Conservation (phyloP, 2,888 invertebrate species). For the Dryobota labecula region DNA sequence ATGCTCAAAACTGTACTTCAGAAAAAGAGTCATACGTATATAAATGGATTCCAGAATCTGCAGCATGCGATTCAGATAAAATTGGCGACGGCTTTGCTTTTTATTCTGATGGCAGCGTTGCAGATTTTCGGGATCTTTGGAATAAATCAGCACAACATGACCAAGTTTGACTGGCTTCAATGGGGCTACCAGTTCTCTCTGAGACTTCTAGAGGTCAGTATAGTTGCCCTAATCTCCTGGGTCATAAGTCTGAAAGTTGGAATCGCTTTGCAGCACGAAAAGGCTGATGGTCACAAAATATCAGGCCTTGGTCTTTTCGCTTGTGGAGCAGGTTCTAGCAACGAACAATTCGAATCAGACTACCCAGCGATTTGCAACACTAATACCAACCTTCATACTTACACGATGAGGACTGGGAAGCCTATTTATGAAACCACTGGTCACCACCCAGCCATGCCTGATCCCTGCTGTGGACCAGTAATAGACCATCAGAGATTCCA, state of each 20-base stretch:
- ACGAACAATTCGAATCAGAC: conserved; percentile 95
- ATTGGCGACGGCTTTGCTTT: conserved; percentile 95
- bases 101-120: conserved; percentile 95
- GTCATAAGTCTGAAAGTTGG: conserved; percentile 94
- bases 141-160: conserved; percentile 89
- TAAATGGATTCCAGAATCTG: conserved; percentile 94
- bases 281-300: conserved; percentile 91
- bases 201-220: conserved; percentile 96
- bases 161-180: conserved; percentile 96
- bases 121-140: conserved; percentile 94
- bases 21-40: conserved; percentile 94
- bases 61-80: conserved; percentile 97
- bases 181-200: conserved; percentile 97
- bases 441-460: conserved; percentile 83
- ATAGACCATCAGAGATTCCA: conserved; percentile 87
- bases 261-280: conserved; percentile 93
- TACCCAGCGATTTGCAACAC: conserved; percentile 96
- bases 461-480: conserved; percentile 85
- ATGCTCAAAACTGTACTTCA: conserved; percentile 94
- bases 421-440: conserved; percentile 93
- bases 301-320: conserved; percentile 95
- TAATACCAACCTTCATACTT: conserved; percentile 96
- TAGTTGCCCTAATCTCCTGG: conserved; percentile 96
- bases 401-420: conserved; percentile 94
- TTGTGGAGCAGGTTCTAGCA: conserved; percentile 95